Evolutionary conservation across 1,140 invertebrate genomes (phyloP).

Genomic region (Pseudomyrmex sp.): DNA sequence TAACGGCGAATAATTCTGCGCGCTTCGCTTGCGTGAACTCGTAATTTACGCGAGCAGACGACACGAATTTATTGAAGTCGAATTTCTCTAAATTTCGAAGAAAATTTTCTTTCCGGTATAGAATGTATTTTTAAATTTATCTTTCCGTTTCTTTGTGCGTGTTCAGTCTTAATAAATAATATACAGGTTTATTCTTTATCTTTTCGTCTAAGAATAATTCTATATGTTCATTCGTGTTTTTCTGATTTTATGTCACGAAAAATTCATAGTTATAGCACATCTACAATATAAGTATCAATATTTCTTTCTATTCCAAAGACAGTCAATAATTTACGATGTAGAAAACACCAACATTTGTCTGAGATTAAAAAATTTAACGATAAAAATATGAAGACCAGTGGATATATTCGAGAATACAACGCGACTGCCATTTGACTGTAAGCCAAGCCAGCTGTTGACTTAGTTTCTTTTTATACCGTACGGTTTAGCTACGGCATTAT

Average conservation of each 20-base stretch:
- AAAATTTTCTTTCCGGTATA: constrained; percentile 28
- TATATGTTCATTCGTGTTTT: neutral
- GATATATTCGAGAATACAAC: constrained; percentile 43
- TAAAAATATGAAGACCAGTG: constrained; percentile 48
- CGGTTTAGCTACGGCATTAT: constrained; percentile 66
- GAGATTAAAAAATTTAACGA: constrained; percentile 19
- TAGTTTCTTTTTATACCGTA: constrained; percentile 71
- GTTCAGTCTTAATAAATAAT: constrained; percentile 48
- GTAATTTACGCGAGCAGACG: constrained; percentile 46
- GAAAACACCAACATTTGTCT: neutral
- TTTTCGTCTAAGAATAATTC: constrained; percentile 1
- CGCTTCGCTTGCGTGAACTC: constrained; percentile 38
- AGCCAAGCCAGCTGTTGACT: constrained; percentile 64
- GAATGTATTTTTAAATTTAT: constrained; percentile 14
- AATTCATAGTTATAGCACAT: neutral
- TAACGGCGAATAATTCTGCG: constrained; percentile 47
- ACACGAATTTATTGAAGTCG: constrained; percentile 45
- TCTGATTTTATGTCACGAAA: neutral
- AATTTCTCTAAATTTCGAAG: constrained; percentile 51
- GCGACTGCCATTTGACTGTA: constrained; percentile 64
- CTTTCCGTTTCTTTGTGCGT: constrained; percentile 12
- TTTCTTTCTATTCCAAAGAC: too few relatives aligned
- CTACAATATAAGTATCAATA: too few relatives aligned
- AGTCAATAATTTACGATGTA: too few relatives aligned
- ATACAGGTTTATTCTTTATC: neutral